Conservation (phyloP, 2,797 vertebrate species). For the Alca torda region DNA sequence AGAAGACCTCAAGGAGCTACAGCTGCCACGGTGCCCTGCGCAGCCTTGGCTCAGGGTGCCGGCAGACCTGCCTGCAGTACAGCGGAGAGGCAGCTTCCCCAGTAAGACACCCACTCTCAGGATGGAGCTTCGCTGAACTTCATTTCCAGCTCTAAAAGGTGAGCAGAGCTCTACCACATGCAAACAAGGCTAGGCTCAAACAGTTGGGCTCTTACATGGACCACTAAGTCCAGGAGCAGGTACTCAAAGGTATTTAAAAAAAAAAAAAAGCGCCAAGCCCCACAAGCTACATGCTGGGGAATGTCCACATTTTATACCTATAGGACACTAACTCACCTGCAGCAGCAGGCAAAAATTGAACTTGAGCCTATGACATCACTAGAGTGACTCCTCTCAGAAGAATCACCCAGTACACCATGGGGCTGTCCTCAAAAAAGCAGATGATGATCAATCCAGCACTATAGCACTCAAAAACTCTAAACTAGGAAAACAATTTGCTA, state of each 20-base stretch:
- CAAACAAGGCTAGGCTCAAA: not conserved
- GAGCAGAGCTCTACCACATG: not conserved
- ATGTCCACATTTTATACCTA: not conserved
- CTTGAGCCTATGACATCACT: not conserved
- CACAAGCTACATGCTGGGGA: not conserved
- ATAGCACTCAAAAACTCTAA: not conserved
- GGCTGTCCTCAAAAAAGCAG: not conserved
- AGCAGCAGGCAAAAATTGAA: not conserved
- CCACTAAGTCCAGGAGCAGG: not conserved
- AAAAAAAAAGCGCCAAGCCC: not conserved
- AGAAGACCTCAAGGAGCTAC: not conserved
- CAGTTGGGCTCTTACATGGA: not conserved
- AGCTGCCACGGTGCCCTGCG: rapidly evolving
- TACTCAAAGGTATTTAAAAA: not conserved
- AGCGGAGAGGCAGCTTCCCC: not conserved
- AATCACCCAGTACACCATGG: not conserved
- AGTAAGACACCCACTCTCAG: not conserved
- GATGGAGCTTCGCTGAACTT: not conserved
- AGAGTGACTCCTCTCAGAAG: not conserved
- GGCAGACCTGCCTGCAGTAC: not conserved
- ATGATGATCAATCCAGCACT: not conserved
- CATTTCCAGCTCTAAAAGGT: not conserved
- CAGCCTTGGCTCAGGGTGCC: not conserved
- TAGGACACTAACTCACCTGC: not conserved
- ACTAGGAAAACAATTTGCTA: not conserved